These are phyloP conservation scores for Cryptosula pallasiana DNA, from an alignment of 2,888 invertebrate species.

Conservation along the genomic window DNA sequence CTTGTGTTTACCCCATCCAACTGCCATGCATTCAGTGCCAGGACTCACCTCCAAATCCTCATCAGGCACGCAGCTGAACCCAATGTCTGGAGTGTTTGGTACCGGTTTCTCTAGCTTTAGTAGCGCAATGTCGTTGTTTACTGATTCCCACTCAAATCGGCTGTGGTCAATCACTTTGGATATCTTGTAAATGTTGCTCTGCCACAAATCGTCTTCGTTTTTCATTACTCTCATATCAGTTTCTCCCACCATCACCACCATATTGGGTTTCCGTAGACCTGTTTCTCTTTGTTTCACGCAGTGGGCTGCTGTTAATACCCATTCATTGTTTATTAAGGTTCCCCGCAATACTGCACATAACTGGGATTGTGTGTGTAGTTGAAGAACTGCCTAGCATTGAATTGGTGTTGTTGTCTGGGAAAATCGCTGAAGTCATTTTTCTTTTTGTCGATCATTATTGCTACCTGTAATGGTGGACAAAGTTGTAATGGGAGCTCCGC, in stretches of 20 bases:
- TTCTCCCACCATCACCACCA: constrained; percentile 24
- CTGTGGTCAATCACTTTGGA: constrained; percentile 7
- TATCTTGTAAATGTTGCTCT: constrained; percentile 4
- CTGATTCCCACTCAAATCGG: constrained; percentile 24
- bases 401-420: background rate
- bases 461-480: constrained; percentile 7
- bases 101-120: constrained; percentile 19
- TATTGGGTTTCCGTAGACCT: constrained; percentile 1
- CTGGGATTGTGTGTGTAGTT: constrained; percentile 12
- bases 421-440: constrained; percentile 19
- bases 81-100: constrained; percentile 1
- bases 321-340: constrained; percentile 5
- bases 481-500: too few species aligned
- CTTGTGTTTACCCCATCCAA: constrained; percentile 22
- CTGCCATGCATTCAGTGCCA: constrained; percentile 10
- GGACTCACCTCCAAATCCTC: background rate
- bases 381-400: too few species aligned
- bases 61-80: constrained; percentile 17
- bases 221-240: constrained; percentile 22
- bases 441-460: constrained; percentile 14
- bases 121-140: constrained; percentile 23
- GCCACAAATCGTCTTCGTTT: background rate
- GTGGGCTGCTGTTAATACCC: constrained; percentile 24
- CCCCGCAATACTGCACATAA: constrained; percentile 24
- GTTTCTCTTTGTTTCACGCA: constrained; percentile 20